Conservation (phyloP, 1,140 invertebrate genomes). For the Drosophila mojavensis region DNA sequence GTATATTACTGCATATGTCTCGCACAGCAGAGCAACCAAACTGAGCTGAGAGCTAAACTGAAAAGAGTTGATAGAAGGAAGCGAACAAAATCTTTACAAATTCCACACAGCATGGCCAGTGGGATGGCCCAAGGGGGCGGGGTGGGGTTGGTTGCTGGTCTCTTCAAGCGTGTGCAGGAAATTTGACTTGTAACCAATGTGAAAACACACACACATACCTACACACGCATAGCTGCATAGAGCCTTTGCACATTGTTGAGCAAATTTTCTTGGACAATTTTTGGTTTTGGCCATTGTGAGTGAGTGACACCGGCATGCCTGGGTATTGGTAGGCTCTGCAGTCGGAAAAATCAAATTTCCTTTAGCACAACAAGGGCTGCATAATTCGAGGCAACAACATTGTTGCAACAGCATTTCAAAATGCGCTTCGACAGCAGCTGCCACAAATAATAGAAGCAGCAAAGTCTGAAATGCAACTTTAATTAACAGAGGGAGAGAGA, state of each 20-base stretch:
- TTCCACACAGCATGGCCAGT: constrained; percentile 12
- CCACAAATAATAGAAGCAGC: constrained; percentile 23
- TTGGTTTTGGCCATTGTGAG: constrained; percentile 12
- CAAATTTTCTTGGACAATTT: constrained; percentile 14
- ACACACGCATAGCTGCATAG: background rate
- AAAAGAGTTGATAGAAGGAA: background rate
- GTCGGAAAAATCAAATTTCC: constrained; percentile 63
- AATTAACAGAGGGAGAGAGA: constrained; percentile 10
- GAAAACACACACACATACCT: constrained; percentile 26
- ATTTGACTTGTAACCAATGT: constrained; percentile 73
- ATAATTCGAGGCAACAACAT: constrained; percentile 27
- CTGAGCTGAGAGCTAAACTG: constrained; percentile 1
- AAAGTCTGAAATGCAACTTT: constrained; percentile 6
- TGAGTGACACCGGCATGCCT: constrained; percentile 20
- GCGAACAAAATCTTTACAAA: constrained; percentile 55
- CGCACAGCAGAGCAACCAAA: background rate
- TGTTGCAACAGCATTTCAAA: constrained; percentile 2
- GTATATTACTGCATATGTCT: constrained; percentile 27
- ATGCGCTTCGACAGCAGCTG: constrained; percentile 10
- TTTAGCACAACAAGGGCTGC: constrained; percentile 15
- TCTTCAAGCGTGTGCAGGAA: constrained; percentile 56
- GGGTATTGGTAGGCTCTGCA: constrained; percentile 64
- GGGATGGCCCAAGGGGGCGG: background rate
- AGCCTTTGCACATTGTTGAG: constrained; percentile 1
- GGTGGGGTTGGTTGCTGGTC: constrained; percentile 13